Base-by-base conservation (phyloP, 2,797 vertebrate species). In the Phalloptychus januarius region DNA sequence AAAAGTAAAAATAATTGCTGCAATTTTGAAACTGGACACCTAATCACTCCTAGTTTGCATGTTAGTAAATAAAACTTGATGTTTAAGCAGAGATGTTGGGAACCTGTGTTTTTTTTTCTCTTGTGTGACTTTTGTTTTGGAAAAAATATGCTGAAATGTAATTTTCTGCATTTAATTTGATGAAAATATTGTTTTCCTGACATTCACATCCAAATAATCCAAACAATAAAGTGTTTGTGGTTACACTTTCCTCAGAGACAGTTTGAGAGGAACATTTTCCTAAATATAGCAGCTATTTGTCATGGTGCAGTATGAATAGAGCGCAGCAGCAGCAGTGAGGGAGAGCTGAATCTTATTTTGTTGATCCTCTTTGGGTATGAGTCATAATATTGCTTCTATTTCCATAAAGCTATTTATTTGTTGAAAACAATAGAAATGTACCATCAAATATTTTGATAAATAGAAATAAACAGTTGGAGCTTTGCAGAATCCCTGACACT, bases 261-360 rank as follows among this genome's bases (percentile, higher is more conserved):
- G 72, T 83, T 85, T 75, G 36, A 61, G 69, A 45, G 65, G 45
- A 25, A 46, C 69, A 74, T 28, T 65, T 69, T 75, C 3, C 54
- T 84, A 84, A 83, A 88, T 91, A 79, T 79, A 91, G 85, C 56
- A 61, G 74, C 46, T 40, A 56, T 52, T 54, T 80, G 28, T 76
- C 72, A 82, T 77, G 73, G 75, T 86, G 84, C 70, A 79, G 63
- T 75, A 45, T 83, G 25, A 48, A 77, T 81, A 13, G 42, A 73
- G 36, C 50, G 56, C 33, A 74, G 69, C 25, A 74, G 69, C 25
- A 77, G 69, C 75, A 75, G 33, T 48, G 50, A 71, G 50, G 46
- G 50, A 42, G 28, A 16, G 15, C 36, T 58, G 15, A n/a, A 65
- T 86, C 44, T 52, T 38, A 67, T 85, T 56, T 65, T 69, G 31